These are phyloP conservation scores for Oscheius sp. DNA, from an alignment of 2,888 invertebrate species.

Conservation along the genomic window DNA sequence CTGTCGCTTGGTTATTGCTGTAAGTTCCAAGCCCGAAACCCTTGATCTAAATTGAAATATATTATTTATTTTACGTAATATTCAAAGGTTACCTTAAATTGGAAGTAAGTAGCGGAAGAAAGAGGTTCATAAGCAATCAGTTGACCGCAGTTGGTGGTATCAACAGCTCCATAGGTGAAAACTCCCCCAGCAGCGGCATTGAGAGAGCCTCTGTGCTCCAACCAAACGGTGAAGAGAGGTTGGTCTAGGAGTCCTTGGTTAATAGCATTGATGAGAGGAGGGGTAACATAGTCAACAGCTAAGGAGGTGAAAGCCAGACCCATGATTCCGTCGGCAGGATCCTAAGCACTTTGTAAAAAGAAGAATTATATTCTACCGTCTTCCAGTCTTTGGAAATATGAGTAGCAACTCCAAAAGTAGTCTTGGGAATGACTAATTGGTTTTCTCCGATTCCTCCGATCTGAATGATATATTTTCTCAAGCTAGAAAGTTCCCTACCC, in stretches of 20 bases:
- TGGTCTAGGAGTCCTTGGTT: constrained; percentile 74
- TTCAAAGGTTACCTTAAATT: constrained; percentile 1
- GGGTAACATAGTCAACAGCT: constrained; percentile 87
- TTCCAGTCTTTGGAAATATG: constrained; percentile 51
- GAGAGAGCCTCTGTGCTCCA: constrained; percentile 36
- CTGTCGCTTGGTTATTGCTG: constrained; percentile 19
- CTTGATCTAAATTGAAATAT: neutral
- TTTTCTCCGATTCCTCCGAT: constrained; percentile 43
- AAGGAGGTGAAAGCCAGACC: constrained; percentile 76
- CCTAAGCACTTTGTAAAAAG: constrained; percentile 1
- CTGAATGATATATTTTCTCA: constrained; percentile 70
- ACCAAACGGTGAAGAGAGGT: constrained; percentile 48
- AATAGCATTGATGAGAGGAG: constrained; percentile 91
- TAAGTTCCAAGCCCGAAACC: constrained; percentile 34
- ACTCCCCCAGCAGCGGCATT: constrained; percentile 38
- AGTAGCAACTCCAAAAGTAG: constrained; percentile 57
- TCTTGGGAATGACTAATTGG: constrained; percentile 54
- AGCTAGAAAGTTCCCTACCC: constrained; percentile 74
- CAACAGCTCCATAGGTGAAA: constrained; percentile 55
- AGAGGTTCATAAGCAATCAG: constrained; percentile 36
- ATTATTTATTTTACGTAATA: neutral
- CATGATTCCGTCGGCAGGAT: constrained; percentile 44
- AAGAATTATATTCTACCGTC: neutral
- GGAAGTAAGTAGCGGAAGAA: constrained; percentile 28
- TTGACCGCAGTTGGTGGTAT: constrained; percentile 58